Evolutionary conservation across 2,113 vertebrate genomes (phyloP).

Genomic region (Nesoenas mayeri): DNA sequence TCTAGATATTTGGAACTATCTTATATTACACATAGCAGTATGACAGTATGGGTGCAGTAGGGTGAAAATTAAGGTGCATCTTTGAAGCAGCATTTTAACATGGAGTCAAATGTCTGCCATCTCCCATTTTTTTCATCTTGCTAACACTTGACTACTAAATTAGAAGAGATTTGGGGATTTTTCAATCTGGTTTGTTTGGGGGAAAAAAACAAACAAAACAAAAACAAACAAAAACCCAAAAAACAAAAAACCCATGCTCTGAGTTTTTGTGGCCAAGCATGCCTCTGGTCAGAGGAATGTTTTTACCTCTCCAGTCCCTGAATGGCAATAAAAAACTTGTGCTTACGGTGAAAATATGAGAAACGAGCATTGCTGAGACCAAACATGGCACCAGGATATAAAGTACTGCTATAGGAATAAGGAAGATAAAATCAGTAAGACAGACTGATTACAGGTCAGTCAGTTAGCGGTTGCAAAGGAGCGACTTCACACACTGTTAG

Average conservation of each 20-base stretch:
- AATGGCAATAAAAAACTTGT: not conserved
- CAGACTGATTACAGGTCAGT: not conserved
- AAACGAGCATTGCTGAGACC: not conserved
- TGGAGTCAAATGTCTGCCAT: not conserved
- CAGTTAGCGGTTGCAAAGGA: not conserved
- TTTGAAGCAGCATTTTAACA: not conserved
- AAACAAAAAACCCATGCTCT: too few species aligned
- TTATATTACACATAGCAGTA: not conserved
- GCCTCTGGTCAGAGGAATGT: rapidly evolving
- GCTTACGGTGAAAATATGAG: rapidly evolving
- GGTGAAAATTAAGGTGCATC: not conserved
- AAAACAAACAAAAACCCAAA: too few species aligned
- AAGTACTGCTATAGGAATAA: not conserved
- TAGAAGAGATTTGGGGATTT: not conserved
- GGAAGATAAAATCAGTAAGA: not conserved
- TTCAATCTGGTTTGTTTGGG: not conserved
- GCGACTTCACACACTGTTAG: not conserved
- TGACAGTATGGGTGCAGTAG: rapidly evolving
- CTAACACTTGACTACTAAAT: not conserved
- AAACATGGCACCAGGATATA: rapidly evolving
- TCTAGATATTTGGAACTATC: not conserved
- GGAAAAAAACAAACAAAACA: not conserved
- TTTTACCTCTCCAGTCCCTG: too few species aligned
- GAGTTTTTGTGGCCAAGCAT: not conserved
- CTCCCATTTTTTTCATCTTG: not conserved